Evolutionary conservation across 1,140 invertebrate species (phyloP).

Genomic region (Colletes latitarsis): DNA sequence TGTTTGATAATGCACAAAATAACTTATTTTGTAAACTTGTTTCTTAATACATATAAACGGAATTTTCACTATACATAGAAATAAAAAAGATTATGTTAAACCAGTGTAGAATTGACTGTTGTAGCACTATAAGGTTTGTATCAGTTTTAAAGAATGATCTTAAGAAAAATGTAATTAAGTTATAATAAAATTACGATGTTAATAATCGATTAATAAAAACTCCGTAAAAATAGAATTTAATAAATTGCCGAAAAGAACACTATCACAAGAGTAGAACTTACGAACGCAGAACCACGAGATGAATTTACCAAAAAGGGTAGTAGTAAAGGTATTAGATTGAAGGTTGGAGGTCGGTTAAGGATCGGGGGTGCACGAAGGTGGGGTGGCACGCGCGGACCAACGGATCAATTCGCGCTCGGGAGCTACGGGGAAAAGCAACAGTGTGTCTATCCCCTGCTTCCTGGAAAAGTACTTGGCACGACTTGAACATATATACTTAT

Average conservation of each 20-base stretch:
- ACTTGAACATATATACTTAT: slow-evolving; percentile 30
- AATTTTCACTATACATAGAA: no score
- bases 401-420: slow-evolving; percentile 70
- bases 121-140: background rate
- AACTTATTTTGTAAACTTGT: no score
- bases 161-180: background rate
- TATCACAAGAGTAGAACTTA: background rate
- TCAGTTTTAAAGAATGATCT: background rate
- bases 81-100: no score
- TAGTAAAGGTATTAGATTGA: slow-evolving; percentile 44
- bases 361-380: slow-evolving; percentile 54
- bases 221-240: background rate
- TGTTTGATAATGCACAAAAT: no score
- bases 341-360: slow-evolving; percentile 59
- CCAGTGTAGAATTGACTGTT: no score
- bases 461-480: slow-evolving; percentile 53
- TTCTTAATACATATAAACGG: no score
- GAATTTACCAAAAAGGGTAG: slow-evolving; percentile 31
- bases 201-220: background rate
- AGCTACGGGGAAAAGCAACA: slow-evolving; percentile 68
- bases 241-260: background rate
- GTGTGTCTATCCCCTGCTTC: slow-evolving; percentile 60
- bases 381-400: slow-evolving; percentile 56
- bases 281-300: slow-evolving; percentile 18
- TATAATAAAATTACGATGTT: background rate